Evolutionary conservation across 2,797 vertebrate genomes (phyloP), one percentile per base, ranked within the genome.

Genomic region (Hylomyscus alleni): DNA sequence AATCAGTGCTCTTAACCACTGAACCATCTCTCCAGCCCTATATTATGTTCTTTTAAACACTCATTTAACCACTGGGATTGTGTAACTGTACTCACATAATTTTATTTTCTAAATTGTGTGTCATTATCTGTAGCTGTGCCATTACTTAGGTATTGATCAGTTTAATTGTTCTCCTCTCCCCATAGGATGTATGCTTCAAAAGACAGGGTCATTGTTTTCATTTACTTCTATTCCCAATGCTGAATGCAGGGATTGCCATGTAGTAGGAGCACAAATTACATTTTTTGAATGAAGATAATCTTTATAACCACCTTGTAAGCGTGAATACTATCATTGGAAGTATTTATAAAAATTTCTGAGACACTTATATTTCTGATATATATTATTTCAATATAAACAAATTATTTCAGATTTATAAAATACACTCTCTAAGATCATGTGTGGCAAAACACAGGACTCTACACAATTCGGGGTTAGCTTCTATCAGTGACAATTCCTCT

Each of bases 391-490:
- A 3, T 20, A 37, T 37, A 72, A 72, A 37, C 20, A 37, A 72
- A 72, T 37, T 37, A 72, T 78, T 91, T 96, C 54, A 89, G 56
- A 22, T 10, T 24, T 77, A 13, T 56, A 47, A 84, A 92, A 86
- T 31, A 58, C 19, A n/a, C 26, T 82, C 72, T 67, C 29, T 90
- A 52, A 83, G 88, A 93, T 60, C 34, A 62, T 1, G 58, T 8
- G 6, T 56, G n/a, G 8, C 73, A 75, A 84, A 90, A 81, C 26
- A 3, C 47, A 60, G 52, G 44, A 62, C 29, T 58, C 77, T 52
- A 78, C 67, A 90, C 17, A 44, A 89, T 83, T 92, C 69, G 83
- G 92, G 54, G 22, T 93, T 95, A 44, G 47, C 52, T 93, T 62
- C 73, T 58, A n/a, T 90, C 81, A 78, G 6, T 40, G 65, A 72